A percentile compares a stretch with the other conserved stretches of the same genome.
phyloP scores from a whole-genome alignment of 1,140 invertebrate genomes.

The Bombus terrestris region DNA sequence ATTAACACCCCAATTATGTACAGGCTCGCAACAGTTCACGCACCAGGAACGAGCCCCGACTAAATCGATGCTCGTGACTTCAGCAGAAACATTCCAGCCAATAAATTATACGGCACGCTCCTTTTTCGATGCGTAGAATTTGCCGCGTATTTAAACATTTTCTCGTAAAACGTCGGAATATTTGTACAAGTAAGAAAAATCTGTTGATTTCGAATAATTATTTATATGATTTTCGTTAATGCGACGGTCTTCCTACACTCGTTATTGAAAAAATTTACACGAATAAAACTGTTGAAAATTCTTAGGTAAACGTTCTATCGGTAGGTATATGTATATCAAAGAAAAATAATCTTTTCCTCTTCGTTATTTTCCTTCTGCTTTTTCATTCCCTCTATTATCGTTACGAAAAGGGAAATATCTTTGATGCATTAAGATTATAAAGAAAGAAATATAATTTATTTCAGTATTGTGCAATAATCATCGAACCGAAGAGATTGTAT shows the following conservation, averaged over 20 bases:
- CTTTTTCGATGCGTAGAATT: not conserved
- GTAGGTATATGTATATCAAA: too few relatives aligned
- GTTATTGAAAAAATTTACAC: accelerated
- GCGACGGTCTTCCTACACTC: not conserved
- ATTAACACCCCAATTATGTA: slow-evolving; percentile 30
- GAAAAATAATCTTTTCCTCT: not conserved
- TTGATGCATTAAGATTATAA: not conserved
- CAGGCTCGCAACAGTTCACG: not conserved
- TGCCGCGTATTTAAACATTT: not conserved
- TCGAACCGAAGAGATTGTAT: not conserved
- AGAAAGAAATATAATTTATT: not conserved
- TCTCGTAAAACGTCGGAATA: not conserved
- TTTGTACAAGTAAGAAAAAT: not conserved
- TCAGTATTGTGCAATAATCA: not conserved
- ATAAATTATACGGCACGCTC: not conserved
- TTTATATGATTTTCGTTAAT: too few relatives aligned
- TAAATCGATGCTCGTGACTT: not conserved
- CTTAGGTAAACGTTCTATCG: too few relatives aligned
- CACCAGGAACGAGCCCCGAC: not conserved
- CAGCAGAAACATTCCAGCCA: not conserved
- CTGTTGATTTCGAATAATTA: not conserved
- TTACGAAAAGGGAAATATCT: too few relatives aligned
- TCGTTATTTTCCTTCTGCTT: not conserved
- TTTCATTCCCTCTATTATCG: too few relatives aligned
- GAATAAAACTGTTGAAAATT: too few relatives aligned